Evolutionary conservation across 2,797 vertebrate genomes (phyloP), one percentile per base, ranked within the genome.

Genomic region (Diplodus puntazzo): DNA sequence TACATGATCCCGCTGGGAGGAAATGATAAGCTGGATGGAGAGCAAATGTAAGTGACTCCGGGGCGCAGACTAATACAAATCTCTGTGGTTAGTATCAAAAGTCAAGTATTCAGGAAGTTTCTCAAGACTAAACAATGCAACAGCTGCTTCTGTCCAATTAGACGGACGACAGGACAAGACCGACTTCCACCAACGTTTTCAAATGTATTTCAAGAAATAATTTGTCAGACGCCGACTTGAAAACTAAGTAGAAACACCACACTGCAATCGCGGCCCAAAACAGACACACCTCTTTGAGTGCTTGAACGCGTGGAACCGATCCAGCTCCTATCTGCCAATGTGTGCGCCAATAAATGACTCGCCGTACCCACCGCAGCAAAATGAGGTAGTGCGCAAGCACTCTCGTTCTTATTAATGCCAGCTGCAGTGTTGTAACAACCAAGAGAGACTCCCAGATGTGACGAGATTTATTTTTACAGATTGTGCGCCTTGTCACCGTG

Each of bases 381-480:
- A 75, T 76, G 66, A 88, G 63, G 67, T 64, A 62, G 72, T 74
- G 48, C 16, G 21, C 46, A 23, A 1, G 3, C 43, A 6, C 61
- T 69, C 70, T 75, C 67, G 61, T 67, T 45, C n/a, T 59, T 53
- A 21, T 74, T 82, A 61, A 69, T 75, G 74, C 84, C 90, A 88
- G 77, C 76, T 82, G 84, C 43, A 43, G 65, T 1, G 14, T 0
- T 68, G 59, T 67, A 82, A 80, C 52, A 76, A 69, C 30, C 46
- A 10, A 73, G 39, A 6, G 11, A 65, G 54, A 61, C 52, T 30
- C 34, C 25, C 75, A 81, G 68, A 82, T 74, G 76, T 62, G 67
- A 72, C 50, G 18, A 34, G 46, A 73, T 66, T 69, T 0, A 50
- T 79, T 75, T 59, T 25, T 54, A 58, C 17, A 75, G 59, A 27